Evolutionary conservation across 2,113 vertebrate species (phyloP), one percentile per base, ranked within the genome.

Genomic region (Paradoxurus hermaphroditus): DNA sequence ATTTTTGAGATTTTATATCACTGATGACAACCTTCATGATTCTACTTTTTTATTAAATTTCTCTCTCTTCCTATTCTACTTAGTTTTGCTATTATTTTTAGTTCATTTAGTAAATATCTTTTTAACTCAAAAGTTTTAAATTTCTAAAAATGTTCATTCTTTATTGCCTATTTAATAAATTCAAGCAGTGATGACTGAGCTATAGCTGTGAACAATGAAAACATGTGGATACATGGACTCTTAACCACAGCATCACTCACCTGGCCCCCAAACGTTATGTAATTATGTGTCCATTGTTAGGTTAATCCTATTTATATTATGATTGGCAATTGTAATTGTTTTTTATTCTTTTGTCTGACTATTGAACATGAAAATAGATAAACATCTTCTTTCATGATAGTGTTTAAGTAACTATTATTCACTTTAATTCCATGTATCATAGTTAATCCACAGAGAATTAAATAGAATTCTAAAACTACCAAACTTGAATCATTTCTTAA

Each of bases 1-100:
- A 77, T 59, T 94, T 97, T 36, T 5, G 56, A 81, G 84, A 4
- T 92, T 94, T 97, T 89, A 3, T 59, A n/a, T 93, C 41, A 78
- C 83, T 59, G 41, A 87, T 72, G 77, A 91, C 59, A 82, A 93
- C 3, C 21, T 90, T 63, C 34, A 68, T 70, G 39, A 6, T 29
- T 41, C 59, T 70, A 41, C 70, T 51, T 85, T 63, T 16, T 79
- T 51, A 51, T 72, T 53, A 79, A 49, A 68, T 87, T 59, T 16
- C 1, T 90, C 49, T 81, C 29, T 41, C 7, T 77, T 34, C 15
- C 14, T 27, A 49, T 68, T 68, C 36, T 59, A 10, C 0, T 65
- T 19, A 4, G 5, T 56, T 79, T 94, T 34, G 18, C 70, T 44
- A 19, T 79, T 70, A 85, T 29, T 86, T 67, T 79, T 72, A 63